Evolutionary conservation across 1,140 invertebrate genomes (phyloP).

Genomic region (Streblospio benedicti): DNA sequence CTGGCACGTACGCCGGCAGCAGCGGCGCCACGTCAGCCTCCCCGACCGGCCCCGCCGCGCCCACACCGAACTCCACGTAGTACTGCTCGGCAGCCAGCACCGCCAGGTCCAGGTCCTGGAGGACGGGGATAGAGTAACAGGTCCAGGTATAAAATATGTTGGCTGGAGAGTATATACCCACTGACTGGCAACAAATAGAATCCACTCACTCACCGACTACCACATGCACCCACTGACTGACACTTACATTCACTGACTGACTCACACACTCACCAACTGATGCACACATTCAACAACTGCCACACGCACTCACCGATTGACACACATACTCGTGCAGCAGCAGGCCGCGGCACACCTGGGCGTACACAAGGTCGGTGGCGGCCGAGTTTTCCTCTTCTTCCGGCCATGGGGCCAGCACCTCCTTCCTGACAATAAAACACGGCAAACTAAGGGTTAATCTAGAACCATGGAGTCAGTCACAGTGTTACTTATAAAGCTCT

Average conservation of each 20-base stretch:
- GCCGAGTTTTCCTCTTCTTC: conserved; percentile 20
- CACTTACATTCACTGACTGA: too few relatives aligned
- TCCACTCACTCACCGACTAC: too few relatives aligned
- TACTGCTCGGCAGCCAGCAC: conserved; percentile 1
- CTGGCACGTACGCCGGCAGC: conserved; percentile 6
- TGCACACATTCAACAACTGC: too few relatives aligned
- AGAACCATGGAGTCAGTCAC: too few relatives aligned
- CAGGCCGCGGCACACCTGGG: conserved; percentile 35
- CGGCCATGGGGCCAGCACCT: conserved; percentile 38
- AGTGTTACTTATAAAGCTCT: too few relatives aligned
- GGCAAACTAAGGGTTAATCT: too few relatives aligned
- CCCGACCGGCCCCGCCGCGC: not conserved
- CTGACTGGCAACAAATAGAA: too few relatives aligned
- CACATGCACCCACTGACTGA: too few relatives aligned
- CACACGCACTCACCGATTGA: conserved; percentile 21
- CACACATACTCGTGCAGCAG: conserved; percentile 34
- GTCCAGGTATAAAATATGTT: too few relatives aligned
- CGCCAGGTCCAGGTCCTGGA: conserved; percentile 2
- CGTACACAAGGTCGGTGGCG: conserved; percentile 31
- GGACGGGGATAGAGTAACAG: too few relatives aligned
- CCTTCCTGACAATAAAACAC: conserved; percentile 35
- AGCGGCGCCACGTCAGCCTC: not conserved
- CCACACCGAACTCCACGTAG: conserved; percentile 1
- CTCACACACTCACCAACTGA: too few relatives aligned
- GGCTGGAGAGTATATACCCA: too few relatives aligned